A percentile compares a stretch with the other conserved stretches of the same genome.
phyloP scores from a whole-genome alignment of 2,888 invertebrate genomes.

The Hyles lineata region DNA sequence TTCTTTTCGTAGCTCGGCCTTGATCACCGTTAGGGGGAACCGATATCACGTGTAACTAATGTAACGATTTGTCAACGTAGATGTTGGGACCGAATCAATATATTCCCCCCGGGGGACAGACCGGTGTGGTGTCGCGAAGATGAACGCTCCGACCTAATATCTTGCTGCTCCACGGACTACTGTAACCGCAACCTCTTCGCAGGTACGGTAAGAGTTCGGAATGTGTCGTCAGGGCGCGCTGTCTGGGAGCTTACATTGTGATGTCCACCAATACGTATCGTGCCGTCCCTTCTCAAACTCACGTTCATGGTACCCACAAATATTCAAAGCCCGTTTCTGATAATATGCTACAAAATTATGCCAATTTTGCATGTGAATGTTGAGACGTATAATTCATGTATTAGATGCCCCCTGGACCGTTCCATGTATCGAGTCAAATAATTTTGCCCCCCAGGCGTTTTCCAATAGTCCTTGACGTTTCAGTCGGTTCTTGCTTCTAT shows the following conservation, averaged over 20 bases:
- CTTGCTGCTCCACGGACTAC: constrained; percentile 89
- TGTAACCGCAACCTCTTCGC: constrained; percentile 85
- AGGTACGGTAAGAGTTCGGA: constrained; percentile 71
- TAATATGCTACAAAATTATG: constrained; percentile 32
- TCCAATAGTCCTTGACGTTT: constrained; percentile 37
- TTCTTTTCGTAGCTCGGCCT: constrained; percentile 75
- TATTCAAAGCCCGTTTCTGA: constrained; percentile 17
- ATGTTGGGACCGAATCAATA: constrained; percentile 85
- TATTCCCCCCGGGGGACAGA: constrained; percentile 86
- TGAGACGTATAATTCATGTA: constrained; percentile 37
- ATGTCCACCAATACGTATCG: constrained; percentile 67
- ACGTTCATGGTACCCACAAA: constrained; percentile 46
- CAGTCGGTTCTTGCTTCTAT: constrained; percentile 32
- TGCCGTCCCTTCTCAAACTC: constrained; percentile 44
- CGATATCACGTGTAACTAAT: constrained; percentile 55
- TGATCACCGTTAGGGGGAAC: constrained; percentile 70
- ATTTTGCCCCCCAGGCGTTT: constrained; percentile 29
- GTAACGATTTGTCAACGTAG: constrained; percentile 77
- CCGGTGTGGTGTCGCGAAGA: constrained; percentile 86
- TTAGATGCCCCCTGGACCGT: constrained; percentile 19
- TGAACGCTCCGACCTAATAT: constrained; percentile 64
- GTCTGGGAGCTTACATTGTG: constrained; percentile 75
- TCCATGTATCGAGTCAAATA: constrained; percentile 34
- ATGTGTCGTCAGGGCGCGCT: constrained; percentile 65
- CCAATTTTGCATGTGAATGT: constrained; percentile 56